Conservation (phyloP, 2,797 vertebrate species). For the Clamator glandarius region DNA sequence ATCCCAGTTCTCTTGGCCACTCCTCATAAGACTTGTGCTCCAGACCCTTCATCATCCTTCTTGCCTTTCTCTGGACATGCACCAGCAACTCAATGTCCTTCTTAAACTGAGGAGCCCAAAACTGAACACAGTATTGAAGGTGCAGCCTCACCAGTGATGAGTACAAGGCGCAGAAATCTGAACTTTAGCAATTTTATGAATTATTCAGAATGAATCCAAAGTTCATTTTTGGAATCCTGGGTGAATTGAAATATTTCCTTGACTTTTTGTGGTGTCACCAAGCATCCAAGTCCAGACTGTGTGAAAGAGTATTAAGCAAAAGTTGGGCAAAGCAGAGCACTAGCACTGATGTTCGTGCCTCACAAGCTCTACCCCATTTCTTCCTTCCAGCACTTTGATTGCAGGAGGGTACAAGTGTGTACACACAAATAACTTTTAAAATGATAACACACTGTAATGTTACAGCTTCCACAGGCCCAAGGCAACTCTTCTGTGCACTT, state of each 20-base stretch:
- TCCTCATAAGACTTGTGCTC: no score
- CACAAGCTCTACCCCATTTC: not conserved
- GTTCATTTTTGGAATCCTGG: not conserved
- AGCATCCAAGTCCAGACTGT: not conserved
- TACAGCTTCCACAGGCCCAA: not conserved
- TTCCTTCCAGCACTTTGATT: not conserved
- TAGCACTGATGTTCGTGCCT: not conserved
- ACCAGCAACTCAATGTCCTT: no score
- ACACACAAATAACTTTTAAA: not conserved
- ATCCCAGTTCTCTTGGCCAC: no score
- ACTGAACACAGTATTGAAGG: no score
- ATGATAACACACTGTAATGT: not conserved
- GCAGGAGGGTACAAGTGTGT: no score
- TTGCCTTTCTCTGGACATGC: no score
- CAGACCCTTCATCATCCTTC: no score
- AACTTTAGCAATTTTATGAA: not conserved
- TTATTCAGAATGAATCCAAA: not conserved
- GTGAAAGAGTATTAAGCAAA: not conserved
- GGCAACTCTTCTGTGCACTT: not conserved
- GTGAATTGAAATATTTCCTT: not conserved
- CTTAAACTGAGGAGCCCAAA: no score
- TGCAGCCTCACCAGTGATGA: no score
- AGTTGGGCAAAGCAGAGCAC: accelerated
- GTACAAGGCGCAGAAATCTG: not conserved
- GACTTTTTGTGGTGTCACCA: not conserved